Percentiles rank a stretch among this genome's conserved stretches.
These are phyloP conservation scores for Meandrina meandrites DNA, from an alignment of 92 coral and sea anemone genomes.

Conservation along the genomic window DNA sequence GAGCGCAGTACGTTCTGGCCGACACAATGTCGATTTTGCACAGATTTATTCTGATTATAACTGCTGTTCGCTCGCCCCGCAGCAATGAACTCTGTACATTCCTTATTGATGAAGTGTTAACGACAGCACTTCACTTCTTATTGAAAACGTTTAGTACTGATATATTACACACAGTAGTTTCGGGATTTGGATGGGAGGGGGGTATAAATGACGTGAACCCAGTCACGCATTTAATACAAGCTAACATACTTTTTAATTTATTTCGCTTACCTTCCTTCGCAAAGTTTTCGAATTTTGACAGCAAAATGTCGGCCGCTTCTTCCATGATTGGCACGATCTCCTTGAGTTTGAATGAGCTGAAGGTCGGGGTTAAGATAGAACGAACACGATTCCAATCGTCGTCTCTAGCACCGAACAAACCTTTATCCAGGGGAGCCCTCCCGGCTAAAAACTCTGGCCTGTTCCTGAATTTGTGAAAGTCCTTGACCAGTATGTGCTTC, in stretches of 20 bases:
- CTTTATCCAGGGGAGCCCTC: conserved; percentile 55
- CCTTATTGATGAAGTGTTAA: too few species aligned
- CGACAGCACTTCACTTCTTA: too few species aligned
- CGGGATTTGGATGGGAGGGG: too few species aligned
- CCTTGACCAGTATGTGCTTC: conserved; percentile 67
- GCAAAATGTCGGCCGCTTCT: conserved; percentile 46
- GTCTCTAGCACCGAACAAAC: conserved; percentile 63
- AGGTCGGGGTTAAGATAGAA: conserved; percentile 77
- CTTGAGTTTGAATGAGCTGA: conserved; percentile 73
- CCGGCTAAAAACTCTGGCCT: conserved; percentile 70
- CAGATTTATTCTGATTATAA: too few species aligned
- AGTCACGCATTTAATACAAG: too few species aligned
- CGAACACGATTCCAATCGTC: conserved; percentile 73
- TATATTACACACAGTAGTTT: too few species aligned
- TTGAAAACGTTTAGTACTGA: too few species aligned
- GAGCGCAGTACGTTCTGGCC: too few species aligned
- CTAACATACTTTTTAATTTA: neutral
- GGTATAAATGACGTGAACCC: too few species aligned
- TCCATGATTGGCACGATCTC: conserved; percentile 73
- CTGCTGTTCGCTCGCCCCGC: too few species aligned
- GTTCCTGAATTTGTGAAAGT: conserved; percentile 79
- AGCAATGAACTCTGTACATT: too few species aligned
- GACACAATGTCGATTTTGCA: too few species aligned
- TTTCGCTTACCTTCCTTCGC: conserved; percentile 60
- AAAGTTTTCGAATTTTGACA: conserved; percentile 55